Evolutionary conservation across 2,888 invertebrate genomes (phyloP), one percentile per base, ranked within the genome.

Genomic region (Troides aeacus): DNA sequence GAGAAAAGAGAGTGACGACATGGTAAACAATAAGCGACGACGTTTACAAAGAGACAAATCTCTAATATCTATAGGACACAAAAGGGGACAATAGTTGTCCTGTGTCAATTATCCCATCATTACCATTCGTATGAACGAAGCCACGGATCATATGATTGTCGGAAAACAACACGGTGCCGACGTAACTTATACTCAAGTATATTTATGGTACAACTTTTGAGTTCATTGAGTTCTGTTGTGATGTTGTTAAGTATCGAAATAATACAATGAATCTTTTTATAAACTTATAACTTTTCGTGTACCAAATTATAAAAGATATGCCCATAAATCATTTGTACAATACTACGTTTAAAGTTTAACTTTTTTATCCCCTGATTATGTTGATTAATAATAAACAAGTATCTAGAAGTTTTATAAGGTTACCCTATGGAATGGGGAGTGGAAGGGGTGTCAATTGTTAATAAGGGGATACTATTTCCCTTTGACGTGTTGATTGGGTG

Each of bases 41-140:
- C 81, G 76, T 78, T 82, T 84, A 91, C 91, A 90, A 90, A 89
- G 90, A 90, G 92, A 92, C 90, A 90, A 92, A 92, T 88, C 86
- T 83, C 81, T 88, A 89, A 91, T 90, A 91, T 88, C 87, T 88
- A 89, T 87, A 89, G 84, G 86, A 88, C 82, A 92, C 90, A 89
- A 90, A 90, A 82, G 89, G 39, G 85, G 89, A 92, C 91, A 92
- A 92, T 92, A 89, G 90, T 84, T 89, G 87, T 84, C 84, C 87
- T 87, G 88, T 91, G 91, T 92, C 92, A 91, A 91, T 92, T 92
- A 92, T 91, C 84, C 90, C 88, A 89, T 92, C 90, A 92, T 92
- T 92, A 92, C 87, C 89, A 90, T 92, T 87, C 81, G 88, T 86
- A 90, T 90, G 89, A 90, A 90, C 85, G 30, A 30, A 30, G 86